Conservation (phyloP, 2,888 invertebrate species). For the Acronicta leporina region DNA sequence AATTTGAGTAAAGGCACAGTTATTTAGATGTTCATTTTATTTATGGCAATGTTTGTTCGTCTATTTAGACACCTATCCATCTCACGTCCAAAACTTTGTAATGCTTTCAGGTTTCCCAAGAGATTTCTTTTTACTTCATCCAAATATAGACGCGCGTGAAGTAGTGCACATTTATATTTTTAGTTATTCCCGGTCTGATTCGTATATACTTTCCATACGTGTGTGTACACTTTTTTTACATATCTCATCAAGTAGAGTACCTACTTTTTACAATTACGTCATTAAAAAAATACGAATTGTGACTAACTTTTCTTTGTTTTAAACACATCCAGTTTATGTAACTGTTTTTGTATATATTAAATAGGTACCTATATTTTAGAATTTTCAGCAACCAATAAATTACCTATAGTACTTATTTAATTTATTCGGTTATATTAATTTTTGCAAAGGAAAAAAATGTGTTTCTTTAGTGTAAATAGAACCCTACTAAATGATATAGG, state of each 20-base stretch:
- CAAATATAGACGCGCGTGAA: slow-evolving; percentile 27
- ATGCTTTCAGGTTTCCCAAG: slow-evolving; percentile 32
- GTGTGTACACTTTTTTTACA: slow-evolving; percentile 41
- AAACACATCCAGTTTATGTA: too few species aligned
- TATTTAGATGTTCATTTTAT: slow-evolving; percentile 1
- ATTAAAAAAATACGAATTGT: slow-evolving; percentile 39
- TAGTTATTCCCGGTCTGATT: slow-evolving; percentile 37
- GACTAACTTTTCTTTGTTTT: not conserved
- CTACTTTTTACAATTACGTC: slow-evolving; percentile 30
- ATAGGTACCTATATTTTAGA: too few species aligned
- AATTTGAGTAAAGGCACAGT: slow-evolving; percentile 8
- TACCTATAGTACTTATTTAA: too few species aligned
- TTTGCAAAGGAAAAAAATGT: too few species aligned
- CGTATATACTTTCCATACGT: slow-evolving; percentile 29
- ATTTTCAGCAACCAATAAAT: too few species aligned
- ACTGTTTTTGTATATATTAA: too few species aligned
- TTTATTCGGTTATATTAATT: too few species aligned
- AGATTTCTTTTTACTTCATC: slow-evolving; percentile 25
- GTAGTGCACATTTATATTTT: slow-evolving; percentile 38
- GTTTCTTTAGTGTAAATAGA: too few species aligned
- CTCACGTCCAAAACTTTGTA: slow-evolving; percentile 27
- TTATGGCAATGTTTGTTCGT: not conserved
- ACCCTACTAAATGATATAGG: too few species aligned
- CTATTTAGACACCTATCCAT: slow-evolving; percentile 38
- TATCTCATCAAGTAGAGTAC: slow-evolving; percentile 47